These are phyloP conservation scores for Orientallactaga bullata DNA, from an alignment of 2,113 vertebrate species.

Conservation along the genomic window DNA sequence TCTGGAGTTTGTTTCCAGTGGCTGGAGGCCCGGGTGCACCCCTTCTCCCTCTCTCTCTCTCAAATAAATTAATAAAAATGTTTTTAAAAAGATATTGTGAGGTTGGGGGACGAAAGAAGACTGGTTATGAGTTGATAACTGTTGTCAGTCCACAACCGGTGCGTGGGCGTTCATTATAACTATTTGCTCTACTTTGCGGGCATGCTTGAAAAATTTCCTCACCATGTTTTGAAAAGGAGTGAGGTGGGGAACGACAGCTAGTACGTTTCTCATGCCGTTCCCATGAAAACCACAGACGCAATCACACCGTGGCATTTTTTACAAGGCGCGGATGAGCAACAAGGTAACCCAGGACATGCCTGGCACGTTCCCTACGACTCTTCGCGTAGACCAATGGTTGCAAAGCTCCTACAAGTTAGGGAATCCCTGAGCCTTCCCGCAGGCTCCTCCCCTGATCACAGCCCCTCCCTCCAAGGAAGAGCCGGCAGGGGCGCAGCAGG, in stretches of 20 bases:
- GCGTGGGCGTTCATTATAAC: neutral
- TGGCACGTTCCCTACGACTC: neutral
- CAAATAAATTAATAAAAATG: no score
- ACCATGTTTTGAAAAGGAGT: neutral
- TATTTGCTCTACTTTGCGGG: neutral
- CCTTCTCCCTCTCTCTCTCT: no score
- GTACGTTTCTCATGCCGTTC: neutral
- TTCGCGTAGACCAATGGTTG: neutral
- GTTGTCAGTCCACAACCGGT: neutral
- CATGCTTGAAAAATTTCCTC: constrained; percentile 13
- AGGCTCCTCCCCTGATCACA: constrained; percentile 63
- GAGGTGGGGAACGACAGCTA: neutral
- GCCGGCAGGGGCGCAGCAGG: constrained; percentile 58
- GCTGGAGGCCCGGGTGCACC: no score
- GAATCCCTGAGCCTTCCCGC: constrained; percentile 55
- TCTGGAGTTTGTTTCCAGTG: no score
- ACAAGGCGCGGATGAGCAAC: neutral
- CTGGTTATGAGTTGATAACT: neutral
- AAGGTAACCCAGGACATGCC: neutral
- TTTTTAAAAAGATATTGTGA: neutral
- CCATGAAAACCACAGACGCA: neutral
- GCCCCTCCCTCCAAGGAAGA: constrained; percentile 1
- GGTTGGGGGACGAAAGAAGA: neutral
- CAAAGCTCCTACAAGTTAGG: constrained; percentile 55
- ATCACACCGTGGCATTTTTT: neutral